Conservation (phyloP, 2,113 vertebrate species). For the Periophthalmodon schlosseri region DNA sequence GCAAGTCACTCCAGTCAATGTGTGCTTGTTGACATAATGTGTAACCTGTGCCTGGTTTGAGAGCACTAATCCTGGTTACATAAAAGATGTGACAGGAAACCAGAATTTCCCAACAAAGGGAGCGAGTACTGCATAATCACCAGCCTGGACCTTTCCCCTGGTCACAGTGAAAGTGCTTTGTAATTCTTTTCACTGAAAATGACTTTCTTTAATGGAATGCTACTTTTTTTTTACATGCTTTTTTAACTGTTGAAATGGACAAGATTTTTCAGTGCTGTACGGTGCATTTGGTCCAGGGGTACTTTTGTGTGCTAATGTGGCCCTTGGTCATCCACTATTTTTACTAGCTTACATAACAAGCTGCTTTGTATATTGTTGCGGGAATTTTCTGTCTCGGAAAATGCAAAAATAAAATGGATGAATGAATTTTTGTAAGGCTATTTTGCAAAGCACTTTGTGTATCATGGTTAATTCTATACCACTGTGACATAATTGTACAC, state of each 20-base stretch:
- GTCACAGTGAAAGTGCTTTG: neutral
- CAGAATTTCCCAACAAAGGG: neutral
- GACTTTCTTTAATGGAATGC: neutral
- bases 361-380: neutral
- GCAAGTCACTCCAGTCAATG: neutral
- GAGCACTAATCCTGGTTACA: neutral
- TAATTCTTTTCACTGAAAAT: neutral
- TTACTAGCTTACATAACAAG: neutral
- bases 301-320: conserved; percentile 1
- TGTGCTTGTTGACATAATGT: neutral
- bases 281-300: neutral
- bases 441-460: neutral
- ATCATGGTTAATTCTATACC: neutral
- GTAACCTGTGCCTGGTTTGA: neutral
- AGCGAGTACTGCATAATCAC: neutral
- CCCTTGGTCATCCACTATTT: neutral
- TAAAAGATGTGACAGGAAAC: conserved; percentile 2
- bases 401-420: neutral
- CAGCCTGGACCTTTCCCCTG: neutral
- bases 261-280: neutral
- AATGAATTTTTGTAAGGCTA: neutral
- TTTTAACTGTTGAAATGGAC: neutral
- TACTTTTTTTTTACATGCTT: neutral
- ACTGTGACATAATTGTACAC: neutral
- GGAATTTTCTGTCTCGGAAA: neutral